Base-by-base conservation (phyloP, 64 coral and sea anemone species). In the Cladopsammia gracilis region DNA sequence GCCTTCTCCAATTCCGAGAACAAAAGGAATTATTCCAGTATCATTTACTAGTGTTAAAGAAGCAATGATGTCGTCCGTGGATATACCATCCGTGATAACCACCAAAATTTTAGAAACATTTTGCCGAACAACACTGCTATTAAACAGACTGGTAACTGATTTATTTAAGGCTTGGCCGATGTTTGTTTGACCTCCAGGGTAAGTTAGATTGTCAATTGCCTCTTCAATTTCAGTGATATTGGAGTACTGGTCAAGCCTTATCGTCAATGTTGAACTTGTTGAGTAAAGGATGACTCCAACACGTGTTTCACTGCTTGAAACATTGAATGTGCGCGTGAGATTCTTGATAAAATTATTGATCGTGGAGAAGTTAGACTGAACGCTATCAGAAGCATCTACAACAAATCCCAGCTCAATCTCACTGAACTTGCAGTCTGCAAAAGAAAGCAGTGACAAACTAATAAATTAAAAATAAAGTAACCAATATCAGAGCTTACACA, bases 321-420 rank as follows among this genome's bases (percentile, higher is more conserved):
- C 71, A 62, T 90, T 86, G 70, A 98, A 97, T 48, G 81, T 12
- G 7, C 67, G 62, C 10, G 78, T 50, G 4, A 97, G 5, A 24
- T 75, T 86, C 19, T 90, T 94, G 15, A 94, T 77, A 72, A 94
- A 98, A 48, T 86, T 42, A 70, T 93, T 87, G 15, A 78, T 78
- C 11, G 67, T 87, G 48, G 81, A 58, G 66, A 98, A 98, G 46
- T 91, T 87, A 7, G 62, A 87, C 7, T 95, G 71, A 13, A 95
- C 82, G 48, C 96, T 98, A 10, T 82, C 93, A 25, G 96, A 98
- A 1, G 89, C 96, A 44, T 98, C 96, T 0, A 98, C 15, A 5
- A 98, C 6, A 57, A 98, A 75, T 19, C 72, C 92, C 34, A 98
- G 86, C 6, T 98, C 96, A 78, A 98, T 64, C 14, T 58, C 10